Evolutionary conservation across 2,888 invertebrate genomes (phyloP), one percentile per base, ranked within the genome.

Genomic region (Acanthosepion esculentum): DNA sequence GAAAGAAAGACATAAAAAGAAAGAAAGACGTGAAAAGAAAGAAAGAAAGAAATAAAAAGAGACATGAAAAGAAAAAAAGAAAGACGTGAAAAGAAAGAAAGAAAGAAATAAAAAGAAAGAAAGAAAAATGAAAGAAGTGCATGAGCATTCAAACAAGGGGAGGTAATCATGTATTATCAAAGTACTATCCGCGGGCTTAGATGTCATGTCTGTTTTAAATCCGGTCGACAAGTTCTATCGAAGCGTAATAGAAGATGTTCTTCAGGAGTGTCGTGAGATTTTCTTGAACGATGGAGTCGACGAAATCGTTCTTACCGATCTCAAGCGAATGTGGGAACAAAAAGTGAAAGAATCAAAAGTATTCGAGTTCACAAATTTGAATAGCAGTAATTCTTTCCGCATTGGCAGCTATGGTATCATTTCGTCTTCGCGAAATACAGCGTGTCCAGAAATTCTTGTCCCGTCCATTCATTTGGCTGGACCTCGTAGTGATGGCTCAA

Each of bases 271-370:
- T 20, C 92, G 92, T 26, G 92, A 92, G n/a, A n/a, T 92, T 10
- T 92, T 92, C n/a, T 48, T 92, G n/a, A 48, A 92, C 29, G 92
- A 92, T 8, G 92, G 48, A 29, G 29, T 92, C 92, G 92, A 92
- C 23, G 92, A 92, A 92, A 23, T n/a, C 26, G 92, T 92, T 23
- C 92, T 92, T 23, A 6, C 92, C 12, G 92, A 92, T 3, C 48
- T 92, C 48, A 92, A 92, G 23, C 29, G 20, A 48, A 50, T 50
- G 92, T 92, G 92, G 92, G 48, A 48, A 3, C 26, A 48, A 29
- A 92, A 92, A 48, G 33, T 92, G 10, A 26, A 48, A 20, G 29
- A 92, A 29, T 41, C 92, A 10, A 92, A 92, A 8, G 92, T 92
- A 10, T 92, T 92, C 29, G 92, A 92, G 23, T 92, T 92, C 20